Percentiles rank a stretch among this genome's conserved stretches.
Evolutionary conservation across 2,888 invertebrate genomes (phyloP).

Genomic region (Magallana nippona): DNA sequence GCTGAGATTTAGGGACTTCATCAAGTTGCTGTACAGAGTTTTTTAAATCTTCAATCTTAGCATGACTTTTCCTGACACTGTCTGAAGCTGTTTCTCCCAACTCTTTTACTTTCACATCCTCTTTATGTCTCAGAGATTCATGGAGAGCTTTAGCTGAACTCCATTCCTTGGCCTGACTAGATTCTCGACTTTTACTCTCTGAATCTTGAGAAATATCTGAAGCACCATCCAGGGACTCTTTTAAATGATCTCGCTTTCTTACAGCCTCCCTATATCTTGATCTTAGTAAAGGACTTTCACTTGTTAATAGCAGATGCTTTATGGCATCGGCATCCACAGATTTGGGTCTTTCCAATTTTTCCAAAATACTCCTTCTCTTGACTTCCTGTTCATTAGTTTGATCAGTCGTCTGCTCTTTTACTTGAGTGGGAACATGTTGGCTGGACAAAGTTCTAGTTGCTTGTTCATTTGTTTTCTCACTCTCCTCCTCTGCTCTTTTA

Average conservation of each 20-base stretch:
- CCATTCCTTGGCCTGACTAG: not conserved
- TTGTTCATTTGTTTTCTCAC: conserved; percentile 9
- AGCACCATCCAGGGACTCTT: not conserved
- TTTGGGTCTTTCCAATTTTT: conserved; percentile 32
- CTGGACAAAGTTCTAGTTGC: not conserved
- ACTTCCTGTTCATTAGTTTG: conserved; percentile 30
- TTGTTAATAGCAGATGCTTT: conserved; percentile 46
- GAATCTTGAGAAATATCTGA: conserved; percentile 12
- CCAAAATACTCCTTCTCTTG: conserved; percentile 16
- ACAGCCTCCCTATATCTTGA: conserved; percentile 46
- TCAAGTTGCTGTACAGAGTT: not conserved
- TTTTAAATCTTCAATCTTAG: not conserved
- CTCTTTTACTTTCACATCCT: not conserved
- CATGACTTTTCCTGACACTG: not conserved
- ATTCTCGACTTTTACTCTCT: not conserved
- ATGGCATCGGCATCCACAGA: conserved; percentile 44
- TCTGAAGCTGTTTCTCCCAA: not conserved
- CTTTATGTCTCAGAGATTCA: not conserved
- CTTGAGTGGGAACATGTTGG: not conserved
- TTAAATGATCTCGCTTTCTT: conserved; percentile 34
- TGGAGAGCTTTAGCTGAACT: not conserved
- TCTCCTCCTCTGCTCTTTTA: conserved; percentile 30
- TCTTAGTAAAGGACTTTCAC: conserved; percentile 48
- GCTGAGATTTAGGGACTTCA: conserved; percentile 1
- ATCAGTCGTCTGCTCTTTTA: conserved; percentile 18